Evolutionary conservation across 1,140 invertebrate species (phyloP), one percentile per base, ranked within the genome.

Genomic region (Lucilia cuprina): DNA sequence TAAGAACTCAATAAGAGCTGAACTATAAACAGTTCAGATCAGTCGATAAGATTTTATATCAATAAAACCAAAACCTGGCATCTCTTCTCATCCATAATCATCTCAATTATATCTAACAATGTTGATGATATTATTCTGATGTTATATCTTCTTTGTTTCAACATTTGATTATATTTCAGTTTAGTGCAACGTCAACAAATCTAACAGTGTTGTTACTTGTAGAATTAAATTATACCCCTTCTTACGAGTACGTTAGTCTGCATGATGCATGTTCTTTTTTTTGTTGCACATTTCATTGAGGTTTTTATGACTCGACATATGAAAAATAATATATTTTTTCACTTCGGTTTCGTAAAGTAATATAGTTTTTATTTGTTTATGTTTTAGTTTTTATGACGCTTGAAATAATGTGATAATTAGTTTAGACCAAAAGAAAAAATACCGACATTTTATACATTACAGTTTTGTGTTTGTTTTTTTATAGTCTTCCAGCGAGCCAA

Each of bases 361-460:
- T 70, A 25, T 70, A 70, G 35, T 78, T 78, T 78, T 78, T 78
- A 78, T 78, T 78, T 78, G 75, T 78, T 78, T 78, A 78, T 78
- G 19, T 80, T 80, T 80, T 25, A 21, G 47, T 49, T 78, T 80
- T 80, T 80, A 80, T 80, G 77, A 80, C 77, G 77, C 77, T 80
- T 80, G 77, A 80, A 80, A 80, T 50, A 80, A 80, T 80, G 77
- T 80, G 77, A 80, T 80, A 80, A 80, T 80, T 80, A 80, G 77
- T 80, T 50, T 50, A 80, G 77, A 80, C 77, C 77, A 50, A 80
- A 80, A 80, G 65, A 19, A 50, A 80, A 50, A 80, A 80, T 80
- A 80, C 77, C 77, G 77, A 80, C 77, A 49, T 19, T n/a, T n/a
- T 60, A 60, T 17, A 17, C 14, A n/a, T 2, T 60, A 7, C 55